A percentile compares a stretch with the other conserved stretches of the same genome.
These are phyloP conservation scores for Diploptera punctata DNA, from an alignment of 2,888 invertebrate species.

Conservation along the genomic window DNA sequence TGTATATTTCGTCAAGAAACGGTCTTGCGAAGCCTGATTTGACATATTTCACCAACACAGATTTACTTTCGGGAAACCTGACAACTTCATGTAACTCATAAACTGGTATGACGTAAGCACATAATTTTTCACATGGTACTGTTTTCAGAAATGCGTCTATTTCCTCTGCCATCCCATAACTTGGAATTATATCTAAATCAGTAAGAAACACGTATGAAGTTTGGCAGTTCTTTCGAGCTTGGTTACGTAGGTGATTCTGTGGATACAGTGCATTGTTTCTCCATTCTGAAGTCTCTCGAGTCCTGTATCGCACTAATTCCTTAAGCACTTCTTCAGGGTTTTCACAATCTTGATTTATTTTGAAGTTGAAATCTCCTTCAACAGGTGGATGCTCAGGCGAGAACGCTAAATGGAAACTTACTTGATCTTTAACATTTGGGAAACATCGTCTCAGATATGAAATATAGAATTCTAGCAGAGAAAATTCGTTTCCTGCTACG, in stretches of 20 bases:
- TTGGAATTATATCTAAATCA: conserved; percentile 54
- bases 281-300: conserved; percentile 40
- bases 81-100: conserved; percentile 50
- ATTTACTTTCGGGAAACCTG: conserved; percentile 50
- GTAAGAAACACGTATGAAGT: conserved; percentile 50
- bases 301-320: conserved; percentile 44
- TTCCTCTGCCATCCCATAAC: conserved; percentile 45
- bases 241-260: conserved; percentile 53
- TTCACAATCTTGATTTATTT: not conserved
- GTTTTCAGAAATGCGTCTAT: conserved; percentile 45
- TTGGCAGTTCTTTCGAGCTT: conserved; percentile 51
- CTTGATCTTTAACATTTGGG: conserved; percentile 46
- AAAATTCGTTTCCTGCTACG: conserved; percentile 49
- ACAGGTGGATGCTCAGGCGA: conserved; percentile 46
- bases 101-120: conserved; percentile 54
- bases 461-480: conserved; percentile 48
- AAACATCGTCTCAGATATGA: conserved; percentile 50
- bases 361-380: conserved; percentile 41
- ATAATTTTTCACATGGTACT: conserved; percentile 43
- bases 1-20: conserved; percentile 52
- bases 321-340: not conserved
- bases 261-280: conserved; percentile 47
- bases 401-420: conserved; percentile 51
- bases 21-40: conserved; percentile 49
- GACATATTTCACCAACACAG: conserved; percentile 49